These are phyloP conservation scores for Tachycineta bicolor DNA, from an alignment of 2,113 vertebrate species.

Conservation along the genomic window DNA sequence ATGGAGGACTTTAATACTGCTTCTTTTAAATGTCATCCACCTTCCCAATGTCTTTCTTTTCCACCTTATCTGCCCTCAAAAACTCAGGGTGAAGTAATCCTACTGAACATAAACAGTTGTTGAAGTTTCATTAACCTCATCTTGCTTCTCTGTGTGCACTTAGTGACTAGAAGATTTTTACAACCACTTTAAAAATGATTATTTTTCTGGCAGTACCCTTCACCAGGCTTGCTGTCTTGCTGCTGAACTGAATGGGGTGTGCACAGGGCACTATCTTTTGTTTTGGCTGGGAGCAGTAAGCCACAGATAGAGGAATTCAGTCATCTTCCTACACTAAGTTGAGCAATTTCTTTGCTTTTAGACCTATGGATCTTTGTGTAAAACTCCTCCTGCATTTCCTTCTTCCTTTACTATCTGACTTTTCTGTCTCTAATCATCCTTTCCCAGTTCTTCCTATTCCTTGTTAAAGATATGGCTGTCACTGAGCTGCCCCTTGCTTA, in stretches of 20 bases:
- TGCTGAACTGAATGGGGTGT: background rate
- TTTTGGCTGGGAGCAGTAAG: background rate
- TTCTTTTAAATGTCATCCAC: conserved; percentile 18
- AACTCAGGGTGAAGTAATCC: conserved; percentile 5
- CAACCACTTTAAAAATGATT: background rate
- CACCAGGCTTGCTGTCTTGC: background rate
- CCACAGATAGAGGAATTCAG: background rate
- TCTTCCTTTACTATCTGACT: accelerated
- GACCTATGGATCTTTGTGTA: background rate
- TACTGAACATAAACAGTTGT: background rate
- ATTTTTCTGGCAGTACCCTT: conserved; percentile 14
- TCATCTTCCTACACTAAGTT: background rate
- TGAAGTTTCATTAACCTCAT: conserved; percentile 42
- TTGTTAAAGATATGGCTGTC: background rate
- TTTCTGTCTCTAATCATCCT: background rate
- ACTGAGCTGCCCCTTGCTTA: background rate
- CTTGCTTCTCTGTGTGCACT: background rate
- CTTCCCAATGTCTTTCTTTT: background rate
- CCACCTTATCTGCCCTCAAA: conserved; percentile 9
- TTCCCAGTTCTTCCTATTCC: background rate
- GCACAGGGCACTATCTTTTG: background rate
- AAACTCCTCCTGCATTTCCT: background rate
- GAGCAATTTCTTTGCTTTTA: background rate
- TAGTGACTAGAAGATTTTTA: conserved; percentile 22
- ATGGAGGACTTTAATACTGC: background rate